Conservation (phyloP, 2,797 vertebrate genomes). For the Helarctos malayanus region DNA sequence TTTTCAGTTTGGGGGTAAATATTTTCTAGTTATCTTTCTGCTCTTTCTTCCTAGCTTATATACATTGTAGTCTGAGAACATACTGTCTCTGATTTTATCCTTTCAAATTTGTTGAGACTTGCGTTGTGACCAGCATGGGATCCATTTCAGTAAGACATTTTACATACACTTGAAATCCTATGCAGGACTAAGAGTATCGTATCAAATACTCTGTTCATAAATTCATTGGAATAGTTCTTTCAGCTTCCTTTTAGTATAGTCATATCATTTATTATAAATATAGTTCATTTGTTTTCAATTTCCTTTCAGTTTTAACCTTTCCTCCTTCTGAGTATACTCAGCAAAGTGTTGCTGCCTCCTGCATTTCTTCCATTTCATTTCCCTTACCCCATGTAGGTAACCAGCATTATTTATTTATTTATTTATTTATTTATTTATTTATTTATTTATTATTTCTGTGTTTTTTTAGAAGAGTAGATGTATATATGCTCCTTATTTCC, state of each 20-base stretch:
- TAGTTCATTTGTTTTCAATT: slow-evolving; percentile 14
- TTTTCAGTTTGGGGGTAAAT: background rate
- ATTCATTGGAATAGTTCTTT: background rate
- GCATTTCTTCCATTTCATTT: background rate
- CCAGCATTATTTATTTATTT: background rate
- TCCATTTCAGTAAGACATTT: background rate
- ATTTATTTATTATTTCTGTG: background rate
- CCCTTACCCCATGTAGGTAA: background rate
- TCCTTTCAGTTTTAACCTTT: background rate
- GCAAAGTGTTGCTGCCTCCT: background rate
- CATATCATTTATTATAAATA: background rate
- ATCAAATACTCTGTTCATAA: background rate
- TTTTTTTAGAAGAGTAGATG: background rate
- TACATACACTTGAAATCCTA: background rate
- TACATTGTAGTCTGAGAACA: background rate
- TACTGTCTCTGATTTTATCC: background rate
- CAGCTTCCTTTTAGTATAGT: background rate
- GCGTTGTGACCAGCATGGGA: background rate
- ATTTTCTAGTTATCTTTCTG: background rate
- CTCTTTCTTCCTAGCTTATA: slow-evolving; percentile 7
- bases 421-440: background rate
- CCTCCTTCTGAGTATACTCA: background rate
- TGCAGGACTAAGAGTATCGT: background rate
- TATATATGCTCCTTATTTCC: background rate
- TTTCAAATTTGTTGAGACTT: background rate